phyloP scores from a whole-genome alignment of 1,140 invertebrate genomes.

The Polypedilum pembai region DNA sequence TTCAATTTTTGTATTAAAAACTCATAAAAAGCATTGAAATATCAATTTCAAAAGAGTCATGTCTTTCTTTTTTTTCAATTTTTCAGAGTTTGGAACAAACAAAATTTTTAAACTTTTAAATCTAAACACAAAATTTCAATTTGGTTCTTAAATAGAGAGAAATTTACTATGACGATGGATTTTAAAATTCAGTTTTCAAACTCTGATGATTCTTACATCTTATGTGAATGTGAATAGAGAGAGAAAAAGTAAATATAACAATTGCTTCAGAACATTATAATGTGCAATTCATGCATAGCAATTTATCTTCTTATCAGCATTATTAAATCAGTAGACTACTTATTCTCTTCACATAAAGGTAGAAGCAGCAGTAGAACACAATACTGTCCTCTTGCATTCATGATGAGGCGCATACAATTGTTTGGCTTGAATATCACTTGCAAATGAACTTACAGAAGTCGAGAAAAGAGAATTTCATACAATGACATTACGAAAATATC shows the following conservation, averaged over 20 bases:
- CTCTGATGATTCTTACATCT: too few relatives aligned
- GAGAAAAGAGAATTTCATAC: not conserved
- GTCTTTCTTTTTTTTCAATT: not conserved
- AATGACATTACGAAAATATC: not conserved
- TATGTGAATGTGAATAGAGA: too few relatives aligned
- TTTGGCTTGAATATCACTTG: conserved; percentile 11
- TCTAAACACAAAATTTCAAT: too few relatives aligned
- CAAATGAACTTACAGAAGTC: conserved; percentile 1
- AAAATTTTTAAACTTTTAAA: too few relatives aligned
- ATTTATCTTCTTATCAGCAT: conserved; percentile 14
- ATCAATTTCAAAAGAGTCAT: conserved; percentile 22
- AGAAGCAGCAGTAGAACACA: not conserved
- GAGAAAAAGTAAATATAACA: too few relatives aligned
- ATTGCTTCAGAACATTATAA: not conserved
- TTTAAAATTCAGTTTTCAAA: too few relatives aligned
- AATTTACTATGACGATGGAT: too few relatives aligned
- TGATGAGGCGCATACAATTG: not conserved
- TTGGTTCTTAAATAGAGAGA: too few relatives aligned
- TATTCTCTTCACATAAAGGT: not conserved
- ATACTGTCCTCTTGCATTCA: not conserved
- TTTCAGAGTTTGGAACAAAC: too few relatives aligned
- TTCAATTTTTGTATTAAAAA: conserved; percentile 25
- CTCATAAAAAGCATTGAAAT: conserved; percentile 1
- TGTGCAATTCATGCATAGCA: conserved; percentile 6
- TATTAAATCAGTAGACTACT: conserved; percentile 18